These are phyloP conservation scores for Hyposoter didymator DNA, from an alignment of 2,888 invertebrate genomes.

Conservation along the genomic window DNA sequence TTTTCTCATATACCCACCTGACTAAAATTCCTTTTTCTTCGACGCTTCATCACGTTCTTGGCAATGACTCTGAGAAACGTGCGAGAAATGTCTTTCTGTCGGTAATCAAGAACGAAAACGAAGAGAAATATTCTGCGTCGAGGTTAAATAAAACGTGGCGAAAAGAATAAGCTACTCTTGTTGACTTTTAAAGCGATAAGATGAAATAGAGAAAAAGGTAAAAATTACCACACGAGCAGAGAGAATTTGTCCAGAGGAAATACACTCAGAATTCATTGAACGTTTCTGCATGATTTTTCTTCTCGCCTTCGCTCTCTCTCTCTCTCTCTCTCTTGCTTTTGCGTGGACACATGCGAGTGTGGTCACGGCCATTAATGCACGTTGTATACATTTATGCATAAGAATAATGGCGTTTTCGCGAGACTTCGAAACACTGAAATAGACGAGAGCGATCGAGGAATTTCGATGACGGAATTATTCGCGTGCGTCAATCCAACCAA, in stretches of 20 bases:
- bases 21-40: slow-evolving; percentile 7
- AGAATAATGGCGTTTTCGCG: slow-evolving; percentile 49
- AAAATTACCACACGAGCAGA: slow-evolving; percentile 14
- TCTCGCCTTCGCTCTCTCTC: slow-evolving; percentile 9
- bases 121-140: slow-evolving; percentile 6
- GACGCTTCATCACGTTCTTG: slow-evolving; percentile 1
- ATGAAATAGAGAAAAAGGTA: slow-evolving; percentile 26
- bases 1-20: slow-evolving; percentile 13
- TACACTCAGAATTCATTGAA: slow-evolving; percentile 58
- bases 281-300: slow-evolving; percentile 31
- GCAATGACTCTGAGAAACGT: slow-evolving; percentile 14
- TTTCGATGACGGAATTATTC: slow-evolving; percentile 56
- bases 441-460: slow-evolving; percentile 36
- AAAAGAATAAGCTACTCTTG: slow-evolving; percentile 48
- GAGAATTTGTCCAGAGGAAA: slow-evolving; percentile 24
- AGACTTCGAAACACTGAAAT: slow-evolving; percentile 30
- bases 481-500: slow-evolving; percentile 17
- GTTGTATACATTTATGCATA: slow-evolving; percentile 63
- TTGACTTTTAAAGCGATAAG: slow-evolving; percentile 8
- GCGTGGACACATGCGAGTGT: slow-evolving; percentile 8
- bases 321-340: background rate
- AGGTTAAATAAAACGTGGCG: slow-evolving; percentile 52
- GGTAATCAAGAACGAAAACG: slow-evolving; percentile 20
- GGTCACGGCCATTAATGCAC: slow-evolving; percentile 36
- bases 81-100: slow-evolving; percentile 14